Conservation (phyloP, 2,113 vertebrate species). For the Datnioides undecimradiatus region DNA sequence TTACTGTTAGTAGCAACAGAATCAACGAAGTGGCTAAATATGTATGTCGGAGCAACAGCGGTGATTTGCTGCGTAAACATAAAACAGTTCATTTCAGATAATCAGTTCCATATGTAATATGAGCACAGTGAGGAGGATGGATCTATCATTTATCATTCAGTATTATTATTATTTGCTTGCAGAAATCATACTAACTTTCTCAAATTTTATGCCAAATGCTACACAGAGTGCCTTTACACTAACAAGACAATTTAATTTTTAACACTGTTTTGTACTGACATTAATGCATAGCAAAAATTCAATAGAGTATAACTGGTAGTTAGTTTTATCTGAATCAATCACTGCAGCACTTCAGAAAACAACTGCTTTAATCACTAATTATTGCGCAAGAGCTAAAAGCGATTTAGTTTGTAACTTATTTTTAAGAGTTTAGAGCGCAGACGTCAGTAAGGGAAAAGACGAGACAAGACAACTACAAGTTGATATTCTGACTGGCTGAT, state of each 20-base stretch:
- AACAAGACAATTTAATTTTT: not conserved
- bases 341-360: not conserved
- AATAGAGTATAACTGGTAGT: not conserved
- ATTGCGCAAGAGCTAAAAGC: not conserved
- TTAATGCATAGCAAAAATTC: not conserved
- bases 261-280: not conserved
- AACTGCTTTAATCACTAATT: not conserved
- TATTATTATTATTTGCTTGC: not conserved
- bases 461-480: slow-evolving; percentile 31
- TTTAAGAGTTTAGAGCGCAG: not conserved
- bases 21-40: too few relatives aligned
- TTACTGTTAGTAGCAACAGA: too few relatives aligned
- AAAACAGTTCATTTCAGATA: too few relatives aligned
- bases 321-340: not conserved
- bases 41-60: too few relatives aligned
- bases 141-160: not conserved
- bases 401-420: slow-evolving; percentile 16
- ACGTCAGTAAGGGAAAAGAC: not conserved
- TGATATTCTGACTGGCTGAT: slow-evolving; percentile 84
- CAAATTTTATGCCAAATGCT: too few relatives aligned
- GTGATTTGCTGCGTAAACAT: too few relatives aligned
- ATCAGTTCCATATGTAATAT: too few relatives aligned
- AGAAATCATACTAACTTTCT: not conserved
- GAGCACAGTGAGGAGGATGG: too few relatives aligned
- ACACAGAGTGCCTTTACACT: not conserved